Conservation (phyloP, 2,113 vertebrate species). For the Cavia aperea region DNA sequence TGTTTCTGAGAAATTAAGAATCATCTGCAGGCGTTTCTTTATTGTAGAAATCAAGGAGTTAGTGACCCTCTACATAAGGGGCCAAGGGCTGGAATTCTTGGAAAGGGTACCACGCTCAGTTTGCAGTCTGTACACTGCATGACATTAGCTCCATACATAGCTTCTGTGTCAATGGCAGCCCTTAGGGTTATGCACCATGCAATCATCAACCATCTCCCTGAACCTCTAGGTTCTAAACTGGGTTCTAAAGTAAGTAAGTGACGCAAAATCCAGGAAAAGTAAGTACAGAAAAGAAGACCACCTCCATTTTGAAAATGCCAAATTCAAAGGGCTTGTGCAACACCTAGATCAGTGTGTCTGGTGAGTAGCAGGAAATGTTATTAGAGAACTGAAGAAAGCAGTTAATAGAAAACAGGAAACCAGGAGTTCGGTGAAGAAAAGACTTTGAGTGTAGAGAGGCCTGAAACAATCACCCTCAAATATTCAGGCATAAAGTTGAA, state of each 20-base stretch:
- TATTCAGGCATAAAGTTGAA: neutral
- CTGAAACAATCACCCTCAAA: neutral
- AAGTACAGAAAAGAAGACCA: neutral
- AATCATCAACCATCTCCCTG: neutral
- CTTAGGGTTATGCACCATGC: neutral
- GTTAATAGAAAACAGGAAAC: neutral
- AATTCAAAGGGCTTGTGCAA: neutral
- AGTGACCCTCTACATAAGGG: neutral
- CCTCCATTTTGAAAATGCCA: neutral
- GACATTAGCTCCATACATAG: neutral
- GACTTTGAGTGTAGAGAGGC: neutral
- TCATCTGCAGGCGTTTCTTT: neutral
- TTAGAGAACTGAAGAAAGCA: neutral
- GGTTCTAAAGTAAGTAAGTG: neutral
- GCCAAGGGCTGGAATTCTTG: neutral
- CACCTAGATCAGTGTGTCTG: neutral
- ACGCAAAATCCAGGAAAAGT: neutral
- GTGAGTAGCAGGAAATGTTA: neutral
- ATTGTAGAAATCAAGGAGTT: neutral
- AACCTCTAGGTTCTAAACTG: neutral
- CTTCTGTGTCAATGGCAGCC: neutral
- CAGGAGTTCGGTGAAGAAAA: neutral
- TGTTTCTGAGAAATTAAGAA: neutral
- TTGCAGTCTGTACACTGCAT: neutral
- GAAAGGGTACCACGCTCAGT: neutral